Evolutionary conservation across 2,888 invertebrate species (phyloP).

Genomic region (Drosophila bunnanda): DNA sequence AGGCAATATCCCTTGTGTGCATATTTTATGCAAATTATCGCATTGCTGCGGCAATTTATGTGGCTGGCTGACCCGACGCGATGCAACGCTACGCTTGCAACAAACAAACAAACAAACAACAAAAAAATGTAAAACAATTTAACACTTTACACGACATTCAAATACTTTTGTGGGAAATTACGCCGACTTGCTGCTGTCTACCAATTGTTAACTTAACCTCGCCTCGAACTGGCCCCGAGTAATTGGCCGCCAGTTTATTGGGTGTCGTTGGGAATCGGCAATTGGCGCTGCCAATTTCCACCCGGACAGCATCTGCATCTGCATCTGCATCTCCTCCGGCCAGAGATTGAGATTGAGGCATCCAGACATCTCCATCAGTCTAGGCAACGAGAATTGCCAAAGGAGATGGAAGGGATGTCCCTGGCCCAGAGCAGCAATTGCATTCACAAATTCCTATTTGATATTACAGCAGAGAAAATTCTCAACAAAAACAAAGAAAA

Average conservation of each 20-base stretch:
- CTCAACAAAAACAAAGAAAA: neutral
- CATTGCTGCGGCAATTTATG: slow-evolving; percentile 66
- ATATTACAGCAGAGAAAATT: neutral
- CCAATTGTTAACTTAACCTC: slow-evolving; percentile 1
- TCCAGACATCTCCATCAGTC: slow-evolving; percentile 32
- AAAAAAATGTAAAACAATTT: slow-evolving; percentile 77
- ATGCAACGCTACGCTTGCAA: neutral
- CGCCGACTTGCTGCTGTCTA: slow-evolving; percentile 43
- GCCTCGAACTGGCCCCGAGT: slow-evolving; percentile 23
- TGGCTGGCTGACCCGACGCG: slow-evolving; percentile 51
- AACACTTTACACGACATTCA: slow-evolving; percentile 80
- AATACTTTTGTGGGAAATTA: slow-evolving; percentile 79
- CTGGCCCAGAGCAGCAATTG: slow-evolving; percentile 4
- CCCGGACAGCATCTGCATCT: slow-evolving; percentile 12
- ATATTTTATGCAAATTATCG: slow-evolving; percentile 78
- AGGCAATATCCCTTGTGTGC: slow-evolving; percentile 53
- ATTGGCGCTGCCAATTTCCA: slow-evolving; percentile 54
- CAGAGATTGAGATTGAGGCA: slow-evolving; percentile 21
- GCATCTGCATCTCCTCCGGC: slow-evolving; percentile 12
- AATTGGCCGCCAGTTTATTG: slow-evolving; percentile 74
- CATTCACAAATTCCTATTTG: slow-evolving; percentile 13
- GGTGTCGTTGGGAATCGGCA: slow-evolving; percentile 76
- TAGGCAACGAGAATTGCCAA: neutral
- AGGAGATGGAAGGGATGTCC: neutral
- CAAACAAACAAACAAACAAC: slow-evolving; percentile 44